Evolutionary conservation across 2,888 invertebrate genomes (phyloP), one percentile per base, ranked within the genome.

Genomic region (Suillia variegata): DNA sequence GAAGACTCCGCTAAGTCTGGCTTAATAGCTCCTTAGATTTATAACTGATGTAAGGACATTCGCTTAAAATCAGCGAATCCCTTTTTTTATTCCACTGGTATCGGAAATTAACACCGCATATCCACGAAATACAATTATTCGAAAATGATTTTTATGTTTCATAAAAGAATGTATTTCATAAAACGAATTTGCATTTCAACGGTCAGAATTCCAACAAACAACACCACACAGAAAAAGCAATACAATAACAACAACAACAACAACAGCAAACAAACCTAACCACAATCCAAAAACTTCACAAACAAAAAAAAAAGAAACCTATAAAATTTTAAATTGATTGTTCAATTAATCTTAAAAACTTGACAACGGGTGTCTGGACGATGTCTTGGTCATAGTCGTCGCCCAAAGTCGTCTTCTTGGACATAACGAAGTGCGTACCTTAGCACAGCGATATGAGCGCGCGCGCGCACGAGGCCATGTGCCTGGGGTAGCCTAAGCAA

Each of bases 251-350:
- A 52, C 17, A 38, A 20, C 20, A 49, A 34, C 52, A 38, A 52
- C 17, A 69, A 64, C 68, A 68, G 70, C 65, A 64, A n/a, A 73
- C 69, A 70, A 65, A 73, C 70, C 12, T 24, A 42, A 20, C 54
- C 52, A 56, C 59, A 56, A 52, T 57, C 56, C 61, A 61, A 73
- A 73, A n/a, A n/a, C n/a, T n/a, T n/a, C n/a, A n/a, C n/a, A n/a
- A n/a, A n/a, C n/a, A n/a, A n/a, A 74, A 75, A 74, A 67, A 71
- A 70, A 66, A 71, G 62, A 77, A 76, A 73, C 75, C 77, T 76
- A 78, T 77, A 77, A 77, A 77, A 76, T 73, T 75, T 76, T 67
- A 79, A 79, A 78, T 79, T 78, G 79, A 78, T 78, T 76, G 79
- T 77, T 78, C 78, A 79, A 78, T 78, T 78, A 78, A 78, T 78